Evolutionary conservation across 1,140 invertebrate species (phyloP), one percentile per base, ranked within the genome.

Genomic region (Camponotus vicinus): DNA sequence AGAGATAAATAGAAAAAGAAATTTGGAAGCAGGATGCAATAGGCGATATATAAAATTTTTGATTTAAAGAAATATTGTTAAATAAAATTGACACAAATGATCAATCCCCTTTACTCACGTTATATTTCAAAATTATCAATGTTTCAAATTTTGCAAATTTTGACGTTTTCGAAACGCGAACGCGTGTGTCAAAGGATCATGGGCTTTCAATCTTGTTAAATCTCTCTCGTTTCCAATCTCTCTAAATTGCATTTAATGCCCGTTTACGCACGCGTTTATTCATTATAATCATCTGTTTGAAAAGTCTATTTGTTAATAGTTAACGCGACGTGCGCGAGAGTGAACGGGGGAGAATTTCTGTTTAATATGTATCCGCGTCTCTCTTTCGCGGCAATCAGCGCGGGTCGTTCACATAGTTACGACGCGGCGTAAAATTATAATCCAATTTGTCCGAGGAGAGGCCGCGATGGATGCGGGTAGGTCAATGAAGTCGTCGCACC

Each of bases 401-500:
- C 67, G 76, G 27, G 86, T 59, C 85, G 71, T 87, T 75, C 85
- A 70, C 88, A 59, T 88, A 89, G 76, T 90, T 87, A 86, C 76
- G 86, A 90, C 85, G 85, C 92, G 91, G 92, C 92, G 91, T 93
- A 93, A 94, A 93, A 94, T 94, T 86, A 90, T 93, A 94, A 94
- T 94, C 93, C 93, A 94, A 94, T 94, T 94, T 94, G 92, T 93
- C 90, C 88, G 90, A 61, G 67, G 76, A 83, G 66, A 67, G 49
- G 49, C 92, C 92, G 89, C 91, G 92, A 91, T 89, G 87, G 90
- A 92, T 90, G 90, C 90, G 89, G 88, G 84, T 78, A 78, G 88
- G 85, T 86, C 91, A 92, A 94, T 94, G 94, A 94, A 94, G 93
- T 92, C 93, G 92, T 94, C 88, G 91, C 87, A 87, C 88, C 88